Conservation (phyloP, 1,140 invertebrate species). For the Aplysia californica region DNA sequence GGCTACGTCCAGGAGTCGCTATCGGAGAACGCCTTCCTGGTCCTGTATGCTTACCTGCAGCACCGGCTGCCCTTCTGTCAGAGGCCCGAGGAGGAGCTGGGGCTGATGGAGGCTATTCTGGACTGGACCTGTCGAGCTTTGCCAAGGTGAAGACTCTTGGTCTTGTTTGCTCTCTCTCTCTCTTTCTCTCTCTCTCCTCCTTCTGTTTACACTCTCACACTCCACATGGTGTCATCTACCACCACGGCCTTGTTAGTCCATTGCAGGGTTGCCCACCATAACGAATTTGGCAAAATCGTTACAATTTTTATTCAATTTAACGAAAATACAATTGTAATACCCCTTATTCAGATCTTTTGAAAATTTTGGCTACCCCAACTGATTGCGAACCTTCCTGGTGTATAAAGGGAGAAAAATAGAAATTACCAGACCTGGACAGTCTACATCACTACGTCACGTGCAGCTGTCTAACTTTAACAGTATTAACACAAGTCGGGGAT, state of each 20-base stretch:
- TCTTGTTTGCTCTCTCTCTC: no score
- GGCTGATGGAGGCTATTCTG: slow-evolving; percentile 46
- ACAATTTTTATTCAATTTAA: no score
- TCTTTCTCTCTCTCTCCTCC: not conserved
- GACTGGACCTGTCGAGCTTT: slow-evolving; percentile 55
- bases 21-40: slow-evolving; percentile 51
- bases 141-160: slow-evolving; percentile 60
- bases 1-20: slow-evolving; percentile 57
- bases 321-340: no score
- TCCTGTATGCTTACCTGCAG: slow-evolving; percentile 55
- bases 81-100: slow-evolving; percentile 46
- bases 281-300: not conserved
- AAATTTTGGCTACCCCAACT: no score
- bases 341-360: no score
- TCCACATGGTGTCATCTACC: not conserved
- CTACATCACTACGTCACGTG: no score
- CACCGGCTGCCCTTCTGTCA: slow-evolving; percentile 56
- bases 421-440: no score
- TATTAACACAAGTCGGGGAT: no score
- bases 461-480: no score
- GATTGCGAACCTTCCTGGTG: no score
- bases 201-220: not conserved
- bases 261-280: not conserved
- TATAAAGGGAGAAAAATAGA: no score
- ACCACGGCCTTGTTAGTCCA: not conserved